These are phyloP conservation scores for Heliconius hewitsoni DNA, from an alignment of 1,140 invertebrate genomes.

Conservation along the genomic window DNA sequence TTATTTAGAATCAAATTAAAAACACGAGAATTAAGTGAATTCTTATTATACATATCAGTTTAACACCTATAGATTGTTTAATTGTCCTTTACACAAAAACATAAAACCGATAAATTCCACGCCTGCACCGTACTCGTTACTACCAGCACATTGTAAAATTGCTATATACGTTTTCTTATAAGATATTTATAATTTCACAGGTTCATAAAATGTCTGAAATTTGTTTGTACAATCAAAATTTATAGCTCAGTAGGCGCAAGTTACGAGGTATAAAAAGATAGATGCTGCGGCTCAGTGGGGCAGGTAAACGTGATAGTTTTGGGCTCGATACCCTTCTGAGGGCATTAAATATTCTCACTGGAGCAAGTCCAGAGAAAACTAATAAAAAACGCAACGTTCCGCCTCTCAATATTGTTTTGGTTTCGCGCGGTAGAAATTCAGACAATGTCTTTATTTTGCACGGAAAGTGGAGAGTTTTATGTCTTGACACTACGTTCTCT, in stretches of 20 bases:
- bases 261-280: constrained; percentile 14
- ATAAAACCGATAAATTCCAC: constrained; percentile 21
- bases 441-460: no score
- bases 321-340: background rate
- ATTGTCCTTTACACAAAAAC: background rate
- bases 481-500: no score
- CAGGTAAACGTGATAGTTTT: background rate
- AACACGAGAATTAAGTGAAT: background rate
- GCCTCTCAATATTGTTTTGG: no score
- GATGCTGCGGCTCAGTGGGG: background rate
- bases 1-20: background rate
- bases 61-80: background rate
- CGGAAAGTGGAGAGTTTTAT: no score
- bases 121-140: constrained; percentile 9
- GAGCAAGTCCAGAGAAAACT: no score
- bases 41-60: background rate
- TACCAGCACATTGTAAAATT: constrained; percentile 26
- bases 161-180: constrained; percentile 10
- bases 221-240: constrained; percentile 38
- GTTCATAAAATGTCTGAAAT: constrained; percentile 39
- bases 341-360: background rate
- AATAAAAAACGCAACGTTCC: no score
- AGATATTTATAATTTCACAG: constrained; percentile 27
- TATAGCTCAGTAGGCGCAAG: constrained; percentile 23
- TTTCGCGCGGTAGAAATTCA: no score